phyloP scores from a whole-genome alignment of 2,113 vertebrate species.

The Rhagologus leucostigma region DNA sequence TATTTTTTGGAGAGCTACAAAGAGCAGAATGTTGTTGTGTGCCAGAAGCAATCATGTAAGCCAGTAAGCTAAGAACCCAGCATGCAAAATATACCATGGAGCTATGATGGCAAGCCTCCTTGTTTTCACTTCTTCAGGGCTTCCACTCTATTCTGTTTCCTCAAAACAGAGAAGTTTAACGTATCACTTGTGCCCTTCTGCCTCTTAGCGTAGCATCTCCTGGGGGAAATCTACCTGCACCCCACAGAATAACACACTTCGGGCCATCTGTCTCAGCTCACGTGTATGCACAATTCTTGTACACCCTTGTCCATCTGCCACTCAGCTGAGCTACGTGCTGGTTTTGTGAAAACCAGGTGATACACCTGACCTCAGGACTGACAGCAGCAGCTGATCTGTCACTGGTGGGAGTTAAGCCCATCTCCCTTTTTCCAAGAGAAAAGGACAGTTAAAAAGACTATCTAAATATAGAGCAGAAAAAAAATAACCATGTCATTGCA shows the following conservation, averaged over 20 bases:
- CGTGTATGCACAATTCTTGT: background rate
- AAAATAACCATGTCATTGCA: slow-evolving; percentile 53
- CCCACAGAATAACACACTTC: background rate
- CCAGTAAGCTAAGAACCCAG: background rate
- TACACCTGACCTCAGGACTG: slow-evolving; percentile 13
- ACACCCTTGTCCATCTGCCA: slow-evolving; percentile 22
- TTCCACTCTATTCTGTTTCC: background rate
- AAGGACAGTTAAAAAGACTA: slow-evolving; percentile 35
- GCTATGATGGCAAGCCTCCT: background rate
- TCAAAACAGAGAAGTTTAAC: background rate
- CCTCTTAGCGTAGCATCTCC: background rate
- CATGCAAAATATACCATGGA: background rate
- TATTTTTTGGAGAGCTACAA: background rate
- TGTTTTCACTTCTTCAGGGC: background rate
- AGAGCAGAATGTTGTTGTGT: background rate
- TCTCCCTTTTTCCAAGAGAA: slow-evolving; percentile 16
- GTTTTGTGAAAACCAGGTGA: slow-evolving; percentile 38
- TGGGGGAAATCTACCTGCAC: background rate
- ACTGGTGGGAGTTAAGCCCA: slow-evolving; percentile 32
- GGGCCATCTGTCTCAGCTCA: slow-evolving; percentile 46
- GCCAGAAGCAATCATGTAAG: background rate
- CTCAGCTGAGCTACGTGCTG: slow-evolving; percentile 23
- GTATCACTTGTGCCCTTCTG: background rate
- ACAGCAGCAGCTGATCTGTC: slow-evolving; percentile 10
- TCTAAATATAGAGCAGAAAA: slow-evolving; percentile 45